phyloP scores from a whole-genome alignment of 1,140 invertebrate genomes.

The Melipona quadrifasciata region DNA sequence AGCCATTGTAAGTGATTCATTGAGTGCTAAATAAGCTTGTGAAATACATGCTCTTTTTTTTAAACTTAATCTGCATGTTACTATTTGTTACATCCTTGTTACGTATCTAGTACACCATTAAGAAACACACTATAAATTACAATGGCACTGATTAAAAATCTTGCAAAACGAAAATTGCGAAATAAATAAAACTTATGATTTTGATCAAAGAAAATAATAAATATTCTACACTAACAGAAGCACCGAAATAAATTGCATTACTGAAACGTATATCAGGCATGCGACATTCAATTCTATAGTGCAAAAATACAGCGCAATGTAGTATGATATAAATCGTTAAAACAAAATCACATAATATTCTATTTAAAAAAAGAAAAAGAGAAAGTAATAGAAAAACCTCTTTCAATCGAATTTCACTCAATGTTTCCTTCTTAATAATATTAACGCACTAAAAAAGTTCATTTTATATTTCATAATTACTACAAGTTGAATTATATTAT shows the following conservation, averaged over 20 bases:
- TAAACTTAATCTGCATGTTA: constrained; percentile 17
- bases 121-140: constrained; percentile 35
- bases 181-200: constrained; percentile 12
- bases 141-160: constrained; percentile 6
- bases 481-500: neutral
- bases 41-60: constrained; percentile 48
- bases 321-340: constrained; percentile 69
- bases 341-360: constrained; percentile 24
- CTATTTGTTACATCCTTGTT: constrained; percentile 16
- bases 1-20: constrained; percentile 22
- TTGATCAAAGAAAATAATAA: constrained; percentile 13
- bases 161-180: constrained; percentile 29
- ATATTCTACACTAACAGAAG: constrained; percentile 48
- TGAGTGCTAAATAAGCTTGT: constrained; percentile 36
- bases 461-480: neutral
- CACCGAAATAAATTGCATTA: constrained; percentile 56
- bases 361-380: constrained; percentile 3
- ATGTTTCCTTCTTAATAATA: neutral
- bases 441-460: neutral
- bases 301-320: constrained; percentile 60
- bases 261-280: constrained; percentile 56
- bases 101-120: constrained; percentile 33
- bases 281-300: constrained; percentile 57
- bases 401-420: constrained; percentile 11
- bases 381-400: constrained; percentile 18